These are phyloP conservation scores for Pholis gunnellus DNA, from an alignment of 2,113 vertebrate genomes.

Conservation along the genomic window DNA sequence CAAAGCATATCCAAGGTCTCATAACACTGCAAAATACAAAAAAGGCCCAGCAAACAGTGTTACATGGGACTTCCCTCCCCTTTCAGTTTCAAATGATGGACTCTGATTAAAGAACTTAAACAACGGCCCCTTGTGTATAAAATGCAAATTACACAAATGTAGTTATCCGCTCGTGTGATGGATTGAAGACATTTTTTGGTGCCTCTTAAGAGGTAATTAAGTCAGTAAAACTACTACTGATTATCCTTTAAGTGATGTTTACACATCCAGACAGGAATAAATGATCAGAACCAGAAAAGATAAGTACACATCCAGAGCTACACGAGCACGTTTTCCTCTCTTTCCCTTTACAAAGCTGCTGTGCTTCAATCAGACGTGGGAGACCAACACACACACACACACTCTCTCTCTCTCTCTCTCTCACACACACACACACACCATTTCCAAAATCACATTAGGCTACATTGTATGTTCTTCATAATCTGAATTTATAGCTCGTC, in stretches of 20 bases:
- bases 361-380: constrained; percentile 52
- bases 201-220: constrained; percentile 73
- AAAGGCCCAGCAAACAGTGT: constrained; percentile 46
- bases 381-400: constrained; percentile 9
- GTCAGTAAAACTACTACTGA: constrained; percentile 78
- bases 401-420: not conserved
- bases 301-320: constrained; percentile 53
- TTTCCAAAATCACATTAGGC: constrained; percentile 57
- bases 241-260: constrained; percentile 62
- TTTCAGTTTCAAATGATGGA: constrained; percentile 39
- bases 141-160: constrained; percentile 74
- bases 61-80: constrained; percentile 6
- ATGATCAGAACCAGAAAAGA: constrained; percentile 53
- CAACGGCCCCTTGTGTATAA: constrained; percentile 76
- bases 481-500: constrained; percentile 43
- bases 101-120: constrained; percentile 56
- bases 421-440: constrained; percentile 11
- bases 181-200: constrained; percentile 38
- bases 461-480: constrained; percentile 55
- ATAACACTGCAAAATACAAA: constrained; percentile 75
- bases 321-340: constrained; percentile 47
- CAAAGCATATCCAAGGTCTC: constrained; percentile 71
- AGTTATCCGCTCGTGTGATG: constrained; percentile 43
- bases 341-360: constrained; percentile 67
- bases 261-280: constrained; percentile 45